Base-by-base conservation (phyloP, 37 sponge, comb jelly and placozoan genomes). In the Bolinopsis microptera region DNA sequence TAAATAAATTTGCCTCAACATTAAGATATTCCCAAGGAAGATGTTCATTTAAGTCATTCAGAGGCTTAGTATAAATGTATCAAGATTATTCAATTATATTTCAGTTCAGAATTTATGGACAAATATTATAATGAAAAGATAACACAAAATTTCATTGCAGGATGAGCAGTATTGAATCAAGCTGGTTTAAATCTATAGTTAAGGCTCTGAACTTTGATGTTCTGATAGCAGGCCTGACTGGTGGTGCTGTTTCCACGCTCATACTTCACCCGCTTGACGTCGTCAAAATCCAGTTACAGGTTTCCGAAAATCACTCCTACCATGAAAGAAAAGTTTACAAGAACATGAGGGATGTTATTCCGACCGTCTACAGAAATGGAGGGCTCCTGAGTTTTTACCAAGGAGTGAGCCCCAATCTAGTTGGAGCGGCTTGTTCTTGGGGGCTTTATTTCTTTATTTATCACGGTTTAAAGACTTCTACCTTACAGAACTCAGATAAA, bases 231-330 rank as follows among this genome's bases (percentile, higher is more conserved):
- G 98, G 98, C 0, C 9, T 98, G 35, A 40, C 92, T 32, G 98
- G 97, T n/a, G 98, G 98, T 23, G 94, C 95, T 18, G 32, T 94
- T 16, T 83, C 98, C 23, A 98, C 98, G 18, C 95, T 98, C 18
- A 39, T 95, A 9, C 95, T 97, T 1, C 98, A 98, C 38, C 98
- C 98, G 0, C 94, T 98, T 33, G 98, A 98, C 75, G 94, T 98
- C 74, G 94, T 98, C 61, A 98, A 98, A 77, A 93, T 97, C 0
- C 95, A 97, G 83, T 33, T 94, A 36, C 92, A 94, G 48, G 94
- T 93, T 26, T 38, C 74, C 18, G 93, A 93, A 23, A 77, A 77
- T 80, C 77, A 77, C 32, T 77, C 80, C 3, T 77, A 27, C 21
- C 21, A 27, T 16, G 33, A 77, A 32, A 31, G 80, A 1, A 32